Evolutionary conservation across 1,140 invertebrate genomes (phyloP).

Genomic region (Atta cephalotes): DNA sequence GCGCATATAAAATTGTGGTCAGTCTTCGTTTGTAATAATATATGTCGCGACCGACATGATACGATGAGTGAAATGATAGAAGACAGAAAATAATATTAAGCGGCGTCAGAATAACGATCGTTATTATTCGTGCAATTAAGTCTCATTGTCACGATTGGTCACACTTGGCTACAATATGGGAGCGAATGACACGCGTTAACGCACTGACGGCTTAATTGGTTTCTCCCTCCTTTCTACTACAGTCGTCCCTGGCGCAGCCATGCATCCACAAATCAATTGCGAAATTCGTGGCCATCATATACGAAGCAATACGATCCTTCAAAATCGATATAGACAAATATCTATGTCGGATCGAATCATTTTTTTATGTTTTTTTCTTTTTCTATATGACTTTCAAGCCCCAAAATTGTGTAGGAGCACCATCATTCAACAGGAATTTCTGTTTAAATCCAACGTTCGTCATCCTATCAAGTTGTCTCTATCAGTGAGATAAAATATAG

Average conservation of each 20-base stretch:
- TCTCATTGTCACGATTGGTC: constrained; percentile 74
- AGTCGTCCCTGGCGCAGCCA: constrained; percentile 44
- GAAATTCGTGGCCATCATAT: constrained; percentile 69
- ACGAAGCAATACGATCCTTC: constrained; percentile 59
- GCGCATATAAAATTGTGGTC: constrained; percentile 41
- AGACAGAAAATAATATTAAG: constrained; percentile 62
- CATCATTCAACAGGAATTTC: neutral
- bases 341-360: constrained; percentile 29
- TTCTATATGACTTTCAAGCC: constrained; percentile 32
- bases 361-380: constrained; percentile 26
- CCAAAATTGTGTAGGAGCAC: constrained; percentile 34
- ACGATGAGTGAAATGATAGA: constrained; percentile 50
- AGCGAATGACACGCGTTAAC: constrained; percentile 77
- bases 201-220: constrained; percentile 78
- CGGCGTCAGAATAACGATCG: constrained; percentile 15
- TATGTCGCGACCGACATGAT: neutral
- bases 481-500: neutral
- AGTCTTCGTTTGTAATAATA: constrained; percentile 57
- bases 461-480: neutral
- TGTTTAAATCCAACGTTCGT: constrained; percentile 34
- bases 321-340: constrained; percentile 33
- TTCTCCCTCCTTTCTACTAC: constrained; percentile 54
- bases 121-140: constrained; percentile 75
- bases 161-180: constrained; percentile 78
- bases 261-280: constrained; percentile 73